Base-by-base conservation (phyloP, 2,888 invertebrate species). In the Terebella lapidaria region DNA sequence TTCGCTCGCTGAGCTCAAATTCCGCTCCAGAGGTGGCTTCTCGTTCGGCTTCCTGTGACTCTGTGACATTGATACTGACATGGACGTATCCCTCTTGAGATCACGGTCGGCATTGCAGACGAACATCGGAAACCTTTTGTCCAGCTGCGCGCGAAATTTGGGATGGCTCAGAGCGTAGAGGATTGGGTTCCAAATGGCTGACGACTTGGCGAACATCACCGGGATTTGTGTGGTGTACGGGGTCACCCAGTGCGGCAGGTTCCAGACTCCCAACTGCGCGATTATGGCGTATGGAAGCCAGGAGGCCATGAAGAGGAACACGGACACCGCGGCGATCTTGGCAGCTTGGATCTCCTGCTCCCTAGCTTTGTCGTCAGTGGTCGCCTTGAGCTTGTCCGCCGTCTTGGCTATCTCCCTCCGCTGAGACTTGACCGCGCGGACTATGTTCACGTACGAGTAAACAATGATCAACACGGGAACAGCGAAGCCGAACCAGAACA, bases 151-250 rank as follows among this genome's bases (percentile, higher is more conserved):
- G 26, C 82, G 75, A 72, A 80, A 76, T 60, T 74, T 89, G 3
- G 93, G 93, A 84, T 94, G 94, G 75, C 91, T 92, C 69, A 78
- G 66, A 2, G 77, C 74, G 65, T 78, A 78, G 52, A 78, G 70
- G 83, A 92, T 91, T 0, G 94, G 94, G 81, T 94, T 93, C 74
- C 93, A 86, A 80, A 93, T 92, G 0, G 94, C 92, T 0, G 93
- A 92, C 65, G 92, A 90, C 82, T 94, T 94, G 62, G 93, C 93
- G 78, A 94, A 92, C 70, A 93, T 85, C 35, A 93, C 91, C 57
- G 78, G 78, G 15, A 77, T 64, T 73, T 4, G 74, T 67, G 57
- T 74, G 69, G 57, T 72, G 75, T 51, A 75, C 72, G 3, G 63
- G 5, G 63, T 63, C 30, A 63, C 57, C 18, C 22, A 26, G 18